Evolutionary conservation across 2,113 vertebrate species (phyloP).

Genomic region (Lycaon pictus): DNA sequence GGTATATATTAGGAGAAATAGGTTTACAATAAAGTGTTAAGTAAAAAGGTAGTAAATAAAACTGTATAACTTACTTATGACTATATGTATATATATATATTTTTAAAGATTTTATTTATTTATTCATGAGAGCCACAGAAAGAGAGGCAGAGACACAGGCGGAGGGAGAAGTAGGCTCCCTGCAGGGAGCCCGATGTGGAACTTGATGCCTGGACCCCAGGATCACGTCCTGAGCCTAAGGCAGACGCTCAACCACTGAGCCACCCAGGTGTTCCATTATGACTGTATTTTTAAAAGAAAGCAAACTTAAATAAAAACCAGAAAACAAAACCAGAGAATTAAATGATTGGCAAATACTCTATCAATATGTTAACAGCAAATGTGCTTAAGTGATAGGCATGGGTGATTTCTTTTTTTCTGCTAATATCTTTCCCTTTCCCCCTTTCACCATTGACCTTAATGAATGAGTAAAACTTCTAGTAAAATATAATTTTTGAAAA

Average conservation of each 20-base stretch:
- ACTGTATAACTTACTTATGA: neutral
- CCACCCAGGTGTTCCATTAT: neutral
- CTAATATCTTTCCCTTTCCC: neutral
- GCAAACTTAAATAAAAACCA: conserved; percentile 29
- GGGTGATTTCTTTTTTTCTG: neutral
- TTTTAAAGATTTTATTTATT: neutral
- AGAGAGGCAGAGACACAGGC: neutral
- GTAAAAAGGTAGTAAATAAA: conserved; percentile 30
- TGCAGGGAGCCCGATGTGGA: neutral
- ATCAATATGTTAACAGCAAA: neutral
- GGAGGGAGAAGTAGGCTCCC: neutral
- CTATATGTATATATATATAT: neutral
- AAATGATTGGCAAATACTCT: neutral
- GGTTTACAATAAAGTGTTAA: conserved; percentile 3
- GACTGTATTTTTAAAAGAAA: conserved; percentile 49
- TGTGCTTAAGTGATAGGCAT: neutral
- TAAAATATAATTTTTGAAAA: conserved; percentile 20
- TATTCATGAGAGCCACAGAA: neutral
- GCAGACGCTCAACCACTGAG: neutral
- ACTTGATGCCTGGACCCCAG: neutral
- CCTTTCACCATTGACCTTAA: neutral
- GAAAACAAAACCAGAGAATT: conserved; percentile 44
- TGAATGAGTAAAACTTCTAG: neutral
- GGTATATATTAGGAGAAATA: conserved; percentile 27
- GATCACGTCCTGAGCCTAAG: neutral